Percentiles rank a stretch among this genome's conserved stretches.
Evolutionary conservation across 2,888 invertebrate genomes (phyloP).

Genomic region (Philereme vetulata): DNA sequence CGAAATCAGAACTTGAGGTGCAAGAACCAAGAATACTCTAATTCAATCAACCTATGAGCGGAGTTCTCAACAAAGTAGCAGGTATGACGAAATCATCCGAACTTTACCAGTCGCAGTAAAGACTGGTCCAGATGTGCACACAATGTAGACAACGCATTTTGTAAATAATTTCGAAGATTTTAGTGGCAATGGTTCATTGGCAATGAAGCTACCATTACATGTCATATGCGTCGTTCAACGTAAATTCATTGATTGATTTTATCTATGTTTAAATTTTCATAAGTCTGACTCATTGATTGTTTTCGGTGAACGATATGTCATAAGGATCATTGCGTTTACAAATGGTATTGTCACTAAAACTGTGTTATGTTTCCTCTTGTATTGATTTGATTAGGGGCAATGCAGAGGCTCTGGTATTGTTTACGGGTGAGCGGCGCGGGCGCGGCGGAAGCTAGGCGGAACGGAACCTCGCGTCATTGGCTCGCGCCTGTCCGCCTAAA

Average conservation of each 20-base stretch:
- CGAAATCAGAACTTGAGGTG: constrained; percentile 33
- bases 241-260: constrained; percentile 8
- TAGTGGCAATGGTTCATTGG: too few relatives aligned
- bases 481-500: constrained; percentile 59
- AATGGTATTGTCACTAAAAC: constrained; percentile 27
- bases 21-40: constrained; percentile 34
- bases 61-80: constrained; percentile 1
- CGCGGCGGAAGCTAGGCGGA: constrained; percentile 75
- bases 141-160: too few relatives aligned
- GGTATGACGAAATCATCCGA: constrained; percentile 9
- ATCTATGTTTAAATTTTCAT: constrained; percentile 1
- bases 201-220: too few relatives aligned
- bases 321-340: constrained; percentile 35
- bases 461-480: constrained; percentile 82
- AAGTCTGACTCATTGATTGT: constrained; percentile 20
- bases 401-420: constrained; percentile 69
- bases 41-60: constrained; percentile 31
- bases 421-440: constrained; percentile 63
- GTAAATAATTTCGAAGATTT: too few relatives aligned
- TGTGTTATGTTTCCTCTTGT: constrained; percentile 43
- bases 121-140: too few relatives aligned
- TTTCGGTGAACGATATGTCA: constrained; percentile 14
- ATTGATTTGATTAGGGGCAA: constrained; percentile 42
- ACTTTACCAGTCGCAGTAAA: background rate
- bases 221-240: background rate